Conservation (phyloP, 2,113 vertebrate genomes). For the Diadophis punctatus region DNA sequence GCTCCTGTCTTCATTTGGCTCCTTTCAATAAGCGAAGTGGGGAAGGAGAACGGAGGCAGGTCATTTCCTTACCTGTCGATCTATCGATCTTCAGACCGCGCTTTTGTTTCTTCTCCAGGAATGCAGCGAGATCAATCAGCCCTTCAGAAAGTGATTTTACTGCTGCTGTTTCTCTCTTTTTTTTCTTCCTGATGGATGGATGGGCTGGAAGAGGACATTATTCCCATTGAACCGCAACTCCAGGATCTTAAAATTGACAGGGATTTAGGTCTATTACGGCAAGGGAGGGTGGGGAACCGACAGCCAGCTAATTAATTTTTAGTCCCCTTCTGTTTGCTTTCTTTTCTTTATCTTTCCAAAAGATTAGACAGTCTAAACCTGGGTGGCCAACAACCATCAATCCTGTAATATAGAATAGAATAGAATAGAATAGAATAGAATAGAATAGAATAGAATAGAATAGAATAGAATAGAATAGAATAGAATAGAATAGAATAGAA, state of each 20-base stretch:
- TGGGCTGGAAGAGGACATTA: neutral
- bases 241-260: neutral
- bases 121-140: neutral
- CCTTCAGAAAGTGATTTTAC: neutral
- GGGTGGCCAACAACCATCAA: no score
- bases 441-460: no score
- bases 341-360: neutral
- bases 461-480: no score
- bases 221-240: rapidly evolving
- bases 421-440: no score
- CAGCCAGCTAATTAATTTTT: neutral
- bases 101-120: neutral
- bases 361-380: neutral
- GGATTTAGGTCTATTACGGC: neutral
- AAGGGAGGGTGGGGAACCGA: no score
- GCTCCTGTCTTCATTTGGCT: neutral
- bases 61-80: neutral
- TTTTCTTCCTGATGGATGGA: neutral
- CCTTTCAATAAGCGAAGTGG: neutral
- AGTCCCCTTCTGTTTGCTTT: neutral
- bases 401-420: no score
- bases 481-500: no score
- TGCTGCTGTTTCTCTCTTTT: neutral
- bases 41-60: neutral
- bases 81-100: neutral